Percentiles rank a stretch among this genome's conserved stretches.
phyloP scores from a whole-genome alignment of 2,797 vertebrate genomes.

The Enteromius radiatus region DNA sequence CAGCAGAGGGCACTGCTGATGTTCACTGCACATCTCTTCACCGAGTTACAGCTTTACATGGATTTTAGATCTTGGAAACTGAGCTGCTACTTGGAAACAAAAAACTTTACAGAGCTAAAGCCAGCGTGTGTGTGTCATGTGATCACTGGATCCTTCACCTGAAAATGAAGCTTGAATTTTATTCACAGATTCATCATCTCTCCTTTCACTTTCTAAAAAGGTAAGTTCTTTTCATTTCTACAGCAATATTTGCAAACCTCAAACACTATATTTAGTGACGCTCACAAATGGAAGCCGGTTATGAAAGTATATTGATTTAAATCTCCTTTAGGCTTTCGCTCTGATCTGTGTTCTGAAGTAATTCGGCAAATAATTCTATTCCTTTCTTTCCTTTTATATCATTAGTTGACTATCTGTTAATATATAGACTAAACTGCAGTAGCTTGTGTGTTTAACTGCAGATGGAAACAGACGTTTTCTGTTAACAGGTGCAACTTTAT shows the following conservation, averaged over 20 bases:
- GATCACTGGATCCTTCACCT: not conserved
- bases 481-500: slow-evolving; percentile 47
- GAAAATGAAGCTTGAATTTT: slow-evolving; percentile 5
- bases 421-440: not conserved
- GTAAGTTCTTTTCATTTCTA: not conserved
- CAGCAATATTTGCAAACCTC: not conserved
- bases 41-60: not conserved
- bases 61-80: not conserved
- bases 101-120: not conserved
- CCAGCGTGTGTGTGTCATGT: not conserved
- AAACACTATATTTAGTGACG: not conserved
- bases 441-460: not conserved
- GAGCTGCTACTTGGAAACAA: not conserved
- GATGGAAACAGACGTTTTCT: slow-evolving; percentile 4
- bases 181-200: not conserved
- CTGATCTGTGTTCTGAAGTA: not conserved
- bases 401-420: not conserved
- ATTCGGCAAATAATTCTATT: not conserved
- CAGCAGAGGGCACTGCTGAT: slow-evolving; percentile 38
- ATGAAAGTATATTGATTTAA: not conserved
- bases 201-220: slow-evolving; percentile 29
- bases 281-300: not conserved
- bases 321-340: not conserved
- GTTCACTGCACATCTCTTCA: not conserved
- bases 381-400: not conserved